phyloP scores from a whole-genome alignment of 2,797 vertebrate genomes.

The Characodon lateralis region DNA sequence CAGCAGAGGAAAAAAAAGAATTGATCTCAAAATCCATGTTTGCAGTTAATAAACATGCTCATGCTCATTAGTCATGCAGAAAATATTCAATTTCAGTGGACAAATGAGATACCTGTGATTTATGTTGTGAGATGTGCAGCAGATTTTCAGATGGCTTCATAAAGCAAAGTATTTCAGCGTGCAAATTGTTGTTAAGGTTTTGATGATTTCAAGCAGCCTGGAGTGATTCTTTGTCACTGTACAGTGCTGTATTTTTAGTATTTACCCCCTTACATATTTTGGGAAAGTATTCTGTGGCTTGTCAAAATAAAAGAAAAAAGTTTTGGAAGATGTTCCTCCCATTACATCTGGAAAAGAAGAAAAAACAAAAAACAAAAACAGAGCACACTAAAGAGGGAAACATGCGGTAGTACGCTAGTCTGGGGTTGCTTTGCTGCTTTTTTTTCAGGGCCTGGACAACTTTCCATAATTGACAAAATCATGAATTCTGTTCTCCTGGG shows the following conservation, averaged over 20 bases:
- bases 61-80: conserved; percentile 2
- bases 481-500: neutral
- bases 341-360: too few species aligned
- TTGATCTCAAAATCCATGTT: conserved; percentile 16
- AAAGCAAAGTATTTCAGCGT: neutral
- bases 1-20: neutral
- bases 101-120: conserved; percentile 12
- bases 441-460: neutral
- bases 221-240: neutral
- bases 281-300: neutral
- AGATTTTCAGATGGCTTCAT: conserved; percentile 11
- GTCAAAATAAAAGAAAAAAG: neutral
- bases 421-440: neutral
- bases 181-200: neutral
- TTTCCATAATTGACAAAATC: neutral
- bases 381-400: neutral
- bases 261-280: neutral
- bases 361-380: too few species aligned
- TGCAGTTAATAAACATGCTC: conserved; percentile 15
- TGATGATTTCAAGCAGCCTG: neutral
- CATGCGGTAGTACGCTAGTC: neutral
- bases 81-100: conserved; percentile 9
- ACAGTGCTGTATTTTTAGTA: neutral
- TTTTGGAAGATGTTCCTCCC: neutral
- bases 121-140: conserved; percentile 3